These are phyloP conservation scores for Pseudorhiza aurosa DNA, from an alignment of 30 jellyfish, hydroid and myxozoan species.

Conservation along the genomic window DNA sequence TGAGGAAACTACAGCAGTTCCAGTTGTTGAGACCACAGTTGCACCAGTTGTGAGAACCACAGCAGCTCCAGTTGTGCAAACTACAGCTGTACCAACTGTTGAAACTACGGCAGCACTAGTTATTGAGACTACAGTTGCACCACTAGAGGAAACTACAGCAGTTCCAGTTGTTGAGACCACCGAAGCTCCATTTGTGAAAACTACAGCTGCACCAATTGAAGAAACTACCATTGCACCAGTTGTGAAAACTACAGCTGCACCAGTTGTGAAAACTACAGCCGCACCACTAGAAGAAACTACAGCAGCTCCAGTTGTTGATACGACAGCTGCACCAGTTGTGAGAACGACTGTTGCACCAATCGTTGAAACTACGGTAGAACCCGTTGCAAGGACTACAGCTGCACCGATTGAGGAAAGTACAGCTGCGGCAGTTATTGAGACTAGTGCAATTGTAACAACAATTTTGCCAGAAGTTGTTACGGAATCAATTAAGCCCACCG, in stretches of 20 bases:
- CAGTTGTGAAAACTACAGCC: conserved; percentile 18
- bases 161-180: conserved; percentile 18
- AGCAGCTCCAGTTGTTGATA: conserved; percentile 30
- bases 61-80: conserved; percentile 32
- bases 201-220: conserved; percentile 30
- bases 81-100: neutral
- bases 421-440: conserved; percentile 20
- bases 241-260: conserved; percentile 24
- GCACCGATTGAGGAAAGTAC: conserved; percentile 12
- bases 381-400: conserved; percentile 17
- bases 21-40: conserved; percentile 52
- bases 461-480: too few species aligned
- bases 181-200: conserved; percentile 4
- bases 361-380: conserved; percentile 27
- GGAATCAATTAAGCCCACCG: too few species aligned
- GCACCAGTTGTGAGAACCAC: conserved; percentile 33
- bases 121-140: neutral
- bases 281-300: conserved; percentile 33
- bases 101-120: conserved; percentile 55
- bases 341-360: conserved; percentile 22
- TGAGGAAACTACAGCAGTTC: conserved; percentile 24
- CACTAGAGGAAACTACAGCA: conserved; percentile 28
- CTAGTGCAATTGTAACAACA: too few species aligned
- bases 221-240: conserved; percentile 26
- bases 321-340: conserved; percentile 34